Evolutionary conservation across 92 coral and sea anemone genomes (phyloP), one percentile per base, ranked within the genome.

Genomic region (Bergia puertoricense): DNA sequence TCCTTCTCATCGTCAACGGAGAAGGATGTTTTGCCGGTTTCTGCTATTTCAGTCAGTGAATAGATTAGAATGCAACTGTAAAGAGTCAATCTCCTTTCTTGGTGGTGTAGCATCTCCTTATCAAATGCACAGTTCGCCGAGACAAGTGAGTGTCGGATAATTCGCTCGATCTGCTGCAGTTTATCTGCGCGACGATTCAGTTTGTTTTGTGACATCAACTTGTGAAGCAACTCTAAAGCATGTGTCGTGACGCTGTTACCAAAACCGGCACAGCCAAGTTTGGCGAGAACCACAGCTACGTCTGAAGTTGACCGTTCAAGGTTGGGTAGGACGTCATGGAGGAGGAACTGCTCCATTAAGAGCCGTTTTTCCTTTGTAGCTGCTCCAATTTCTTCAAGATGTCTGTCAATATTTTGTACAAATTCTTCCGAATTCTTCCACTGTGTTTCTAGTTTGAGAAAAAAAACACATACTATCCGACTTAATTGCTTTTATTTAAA

Each of bases 181-280:
- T 82, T 82, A 44, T 82, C 75, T 4, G 76, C 76, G 39, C 66
- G 20, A 82, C 76, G 56, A 13, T 14, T 46, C 16, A 43, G 38
- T 2, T 82, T 82, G 18, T 82, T 82, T 42, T 71, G 86, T 66
- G 76, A 82, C 40, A 82, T 62, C 20, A 81, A 20, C 36, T 82
- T 41, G 0, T 6, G 51, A 38, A 82, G 5, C 20, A 82, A 45
- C 46, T 65, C 86, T 7, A 82, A 30, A 82, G 86, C 76, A 45
- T 81, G 75, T 39, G 46, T 65, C 15, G 85, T 81, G 48, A 81
- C 74, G 39, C 38, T 16, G 18, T 81, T 42, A 41, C 56, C 14
- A 40, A 81, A 13, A 18, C 73, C 20, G 40, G 85, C 74, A 67
- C 85, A 65, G 36, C 50, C 54, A 62, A 81, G 85, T 62, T 65